Conservation (phyloP, 2,113 vertebrate genomes). For the Actenoides hombroni region DNA sequence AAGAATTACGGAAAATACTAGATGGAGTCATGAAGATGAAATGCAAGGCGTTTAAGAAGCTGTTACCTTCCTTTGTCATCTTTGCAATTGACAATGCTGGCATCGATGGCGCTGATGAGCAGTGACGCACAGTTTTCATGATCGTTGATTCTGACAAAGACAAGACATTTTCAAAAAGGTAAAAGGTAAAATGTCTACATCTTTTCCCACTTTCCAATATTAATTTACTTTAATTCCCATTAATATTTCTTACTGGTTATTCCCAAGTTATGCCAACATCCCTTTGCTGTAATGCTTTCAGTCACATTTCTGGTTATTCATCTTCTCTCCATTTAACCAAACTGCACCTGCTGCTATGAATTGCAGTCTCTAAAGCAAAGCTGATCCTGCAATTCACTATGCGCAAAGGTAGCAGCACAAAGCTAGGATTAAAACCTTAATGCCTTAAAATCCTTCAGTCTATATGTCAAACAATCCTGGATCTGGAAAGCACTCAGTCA, state of each 20-base stretch:
- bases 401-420: neutral
- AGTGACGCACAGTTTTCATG: conserved; percentile 91
- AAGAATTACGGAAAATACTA: neutral
- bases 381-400: neutral
- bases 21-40: neutral
- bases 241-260: neutral
- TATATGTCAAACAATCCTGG: neutral
- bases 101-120: conserved; percentile 89
- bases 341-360: neutral
- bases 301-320: neutral
- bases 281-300: neutral
- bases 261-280: neutral
- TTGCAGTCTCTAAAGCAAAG: neutral
- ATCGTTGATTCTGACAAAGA: conserved; percentile 84
- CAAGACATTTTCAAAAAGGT: neutral
- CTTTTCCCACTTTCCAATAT: neutral
- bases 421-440: neutral
- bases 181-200: neutral
- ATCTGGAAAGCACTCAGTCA: neutral
- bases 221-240: neutral
- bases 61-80: conserved; percentile 90
- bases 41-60: neutral
- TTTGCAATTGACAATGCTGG: conserved; percentile 86
- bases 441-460: neutral
- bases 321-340: neutral